Evolutionary conservation across 2,888 invertebrate species (phyloP), one percentile per base, ranked within the genome.

Genomic region (Tachina grossa): DNA sequence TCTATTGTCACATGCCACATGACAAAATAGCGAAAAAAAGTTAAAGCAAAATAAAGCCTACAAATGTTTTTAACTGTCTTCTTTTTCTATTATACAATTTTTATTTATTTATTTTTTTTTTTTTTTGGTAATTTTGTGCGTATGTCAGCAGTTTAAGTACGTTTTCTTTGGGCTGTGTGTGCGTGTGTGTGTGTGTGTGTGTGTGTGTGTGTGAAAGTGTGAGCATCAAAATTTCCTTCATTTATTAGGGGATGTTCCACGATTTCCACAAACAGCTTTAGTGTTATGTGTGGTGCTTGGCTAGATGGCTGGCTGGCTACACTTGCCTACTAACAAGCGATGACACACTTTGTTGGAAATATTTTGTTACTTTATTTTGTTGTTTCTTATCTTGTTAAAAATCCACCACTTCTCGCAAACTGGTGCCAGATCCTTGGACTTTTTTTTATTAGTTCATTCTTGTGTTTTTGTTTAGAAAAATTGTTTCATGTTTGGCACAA

Each of bases 351-450:
- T 80, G 66, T 61, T 47, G 43, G 43, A 57, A 66, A 43, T 55
- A 13, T 66, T 39, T 59, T 16, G 13, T 66, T 66, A 22, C 45
- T 76, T 72, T 61, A 1, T 43, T 69, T 61, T 53, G 13, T 55
- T 69, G 19, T 47, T 39, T 66, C 55, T 76, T 83, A 85, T 85
- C 85, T 83, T 83, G 80, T 85, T 85, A 80, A 80, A 79, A 75
- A 68, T 68, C 83, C 83, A 85, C 85, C 85, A 85, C 83, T 85
- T 72, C 57, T 79, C 76, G 43, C 69, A 68, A 80, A 65, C 85
- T 69, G 74, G 69, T 71, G 74, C 45, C 78, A 74, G 61, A 63
- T 47, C 63, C 68, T 72, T 65, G 63, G 10, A 11, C 47, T 72
- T 31, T 59, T 19, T 51, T 45, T 57, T 72, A 66, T 51, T 43